Conservation (phyloP, 1,140 invertebrate species). For the Pararge aegeria region DNA sequence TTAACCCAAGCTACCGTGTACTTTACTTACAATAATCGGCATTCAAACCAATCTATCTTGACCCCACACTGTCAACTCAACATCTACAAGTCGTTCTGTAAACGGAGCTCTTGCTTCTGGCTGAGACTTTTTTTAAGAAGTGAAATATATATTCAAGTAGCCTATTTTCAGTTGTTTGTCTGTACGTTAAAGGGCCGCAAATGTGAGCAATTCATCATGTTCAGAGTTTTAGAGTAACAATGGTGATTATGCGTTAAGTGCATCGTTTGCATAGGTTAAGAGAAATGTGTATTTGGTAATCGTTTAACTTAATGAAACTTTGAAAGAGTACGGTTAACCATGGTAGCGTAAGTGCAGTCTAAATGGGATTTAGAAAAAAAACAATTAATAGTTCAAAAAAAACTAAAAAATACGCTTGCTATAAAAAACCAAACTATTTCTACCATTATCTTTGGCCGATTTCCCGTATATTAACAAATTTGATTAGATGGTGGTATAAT, state of each 20-base stretch:
- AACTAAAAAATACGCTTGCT: too few relatives aligned
- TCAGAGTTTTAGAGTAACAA: conserved; percentile 20
- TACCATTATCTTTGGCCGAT: too few relatives aligned
- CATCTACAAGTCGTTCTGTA: neutral
- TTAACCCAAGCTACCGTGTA: conserved; percentile 44
- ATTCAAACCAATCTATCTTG: conserved; percentile 25
- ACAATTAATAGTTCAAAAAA: too few relatives aligned
- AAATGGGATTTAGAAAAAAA: too few relatives aligned
- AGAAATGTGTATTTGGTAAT: neutral
- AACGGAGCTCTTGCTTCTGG: conserved; percentile 19
- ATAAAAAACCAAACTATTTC: too few relatives aligned
- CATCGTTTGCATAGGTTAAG: conserved; percentile 6
- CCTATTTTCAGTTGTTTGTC: conserved; percentile 62
- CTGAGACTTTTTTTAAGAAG: conserved; percentile 47
- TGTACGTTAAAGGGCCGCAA: conserved; percentile 50
- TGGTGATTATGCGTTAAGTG: conserved; percentile 10
- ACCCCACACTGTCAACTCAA: conserved; percentile 11
- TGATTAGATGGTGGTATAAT: too few relatives aligned
- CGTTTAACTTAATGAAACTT: neutral
- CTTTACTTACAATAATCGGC: conserved; percentile 29
- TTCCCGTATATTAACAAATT: too few relatives aligned
- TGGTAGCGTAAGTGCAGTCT: too few relatives aligned
- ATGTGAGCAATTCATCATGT: conserved; percentile 49
- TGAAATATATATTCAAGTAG: conserved; percentile 70
- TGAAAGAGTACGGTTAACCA: neutral